These are phyloP conservation scores for Operophtera brumata DNA, from an alignment of 2,888 invertebrate species.

Conservation along the genomic window DNA sequence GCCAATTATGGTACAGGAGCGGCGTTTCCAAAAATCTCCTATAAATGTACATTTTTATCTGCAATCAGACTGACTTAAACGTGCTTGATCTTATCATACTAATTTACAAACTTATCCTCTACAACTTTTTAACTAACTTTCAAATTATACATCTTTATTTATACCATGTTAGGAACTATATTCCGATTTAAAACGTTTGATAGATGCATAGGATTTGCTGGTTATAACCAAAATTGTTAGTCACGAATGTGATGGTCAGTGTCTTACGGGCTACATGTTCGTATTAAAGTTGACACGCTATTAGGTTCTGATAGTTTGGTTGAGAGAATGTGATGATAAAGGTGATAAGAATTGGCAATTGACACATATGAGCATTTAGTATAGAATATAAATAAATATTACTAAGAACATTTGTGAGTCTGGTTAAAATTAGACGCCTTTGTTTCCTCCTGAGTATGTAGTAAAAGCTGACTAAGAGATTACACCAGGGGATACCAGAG, in stretches of 20 bases:
- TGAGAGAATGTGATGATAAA: too few species aligned
- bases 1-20: constrained; percentile 70
- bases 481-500: too few species aligned
- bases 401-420: too few species aligned
- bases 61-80: constrained; percentile 65
- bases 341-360: neutral
- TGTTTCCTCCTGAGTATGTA: too few species aligned
- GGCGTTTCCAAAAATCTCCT: constrained; percentile 74
- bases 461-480: too few species aligned
- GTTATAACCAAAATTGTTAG: constrained; percentile 59
- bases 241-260: constrained; percentile 65
- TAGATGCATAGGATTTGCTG: constrained; percentile 8
- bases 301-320: constrained; percentile 50
- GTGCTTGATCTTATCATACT: constrained; percentile 64
- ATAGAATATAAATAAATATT: too few species aligned
- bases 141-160: neutral
- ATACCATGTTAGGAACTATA: neutral
- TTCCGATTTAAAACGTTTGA: neutral
- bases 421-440: too few species aligned
- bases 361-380: neutral
- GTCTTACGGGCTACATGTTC: constrained; percentile 64
- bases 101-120: constrained; percentile 45
- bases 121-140: neutral
- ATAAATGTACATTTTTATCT: constrained; percentile 62
- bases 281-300: constrained; percentile 66